Evolutionary conservation across 2,797 vertebrate genomes (phyloP).

Genomic region (Acropternis orthonyx): DNA sequence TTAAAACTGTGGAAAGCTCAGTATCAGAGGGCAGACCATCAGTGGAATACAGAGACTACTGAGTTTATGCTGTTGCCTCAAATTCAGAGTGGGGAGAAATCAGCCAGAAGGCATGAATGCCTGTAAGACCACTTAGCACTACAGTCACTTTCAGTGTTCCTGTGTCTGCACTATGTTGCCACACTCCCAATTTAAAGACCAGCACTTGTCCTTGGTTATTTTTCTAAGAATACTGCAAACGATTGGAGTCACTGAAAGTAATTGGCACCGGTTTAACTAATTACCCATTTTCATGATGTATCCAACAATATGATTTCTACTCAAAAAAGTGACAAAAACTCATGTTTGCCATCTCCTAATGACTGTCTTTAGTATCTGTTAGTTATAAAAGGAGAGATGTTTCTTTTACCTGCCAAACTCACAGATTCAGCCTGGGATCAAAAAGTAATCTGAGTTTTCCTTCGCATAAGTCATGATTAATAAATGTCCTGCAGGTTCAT

Average conservation of each 20-base stretch:
- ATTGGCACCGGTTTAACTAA: neutral
- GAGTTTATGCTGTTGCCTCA: neutral
- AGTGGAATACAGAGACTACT: neutral
- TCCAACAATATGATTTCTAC: slow-evolving; percentile 25
- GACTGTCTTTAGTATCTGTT: slow-evolving; percentile 16
- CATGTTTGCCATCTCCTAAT: slow-evolving; percentile 29
- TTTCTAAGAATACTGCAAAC: neutral
- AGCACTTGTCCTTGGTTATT: neutral
- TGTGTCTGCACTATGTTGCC: neutral
- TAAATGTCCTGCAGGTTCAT: slow-evolving; percentile 63
- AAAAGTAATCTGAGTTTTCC: slow-evolving; percentile 66
- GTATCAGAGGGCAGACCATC: neutral
- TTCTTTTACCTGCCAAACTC: slow-evolving; percentile 65
- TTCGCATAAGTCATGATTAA: slow-evolving; percentile 57
- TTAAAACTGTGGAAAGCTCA: neutral
- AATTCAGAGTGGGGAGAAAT: neutral
- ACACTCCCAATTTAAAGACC: neutral
- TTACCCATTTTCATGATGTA: neutral
- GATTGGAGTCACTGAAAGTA: neutral
- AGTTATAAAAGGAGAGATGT: slow-evolving; percentile 54
- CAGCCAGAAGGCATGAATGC: neutral
- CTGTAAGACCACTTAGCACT: neutral
- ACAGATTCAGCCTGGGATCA: slow-evolving; percentile 62
- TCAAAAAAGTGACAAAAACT: slow-evolving; percentile 34
- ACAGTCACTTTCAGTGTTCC: neutral